Evolutionary conservation across 1,140 invertebrate species (phyloP).

Genomic region (Bombus confusus): DNA sequence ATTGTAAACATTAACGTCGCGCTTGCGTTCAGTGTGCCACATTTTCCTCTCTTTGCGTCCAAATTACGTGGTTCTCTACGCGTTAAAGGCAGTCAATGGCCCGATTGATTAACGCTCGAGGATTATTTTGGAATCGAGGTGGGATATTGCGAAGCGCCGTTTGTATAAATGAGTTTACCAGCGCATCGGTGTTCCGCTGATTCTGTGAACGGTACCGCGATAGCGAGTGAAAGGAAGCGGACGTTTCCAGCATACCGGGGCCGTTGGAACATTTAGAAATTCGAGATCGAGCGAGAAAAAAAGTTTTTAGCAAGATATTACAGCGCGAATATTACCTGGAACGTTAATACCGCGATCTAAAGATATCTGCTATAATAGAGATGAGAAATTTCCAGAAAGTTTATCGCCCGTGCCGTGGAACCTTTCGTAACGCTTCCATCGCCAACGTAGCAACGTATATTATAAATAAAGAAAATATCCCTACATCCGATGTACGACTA

Average conservation of each 20-base stretch:
- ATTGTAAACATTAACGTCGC: background rate
- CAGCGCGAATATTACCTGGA: background rate
- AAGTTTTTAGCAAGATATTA: background rate
- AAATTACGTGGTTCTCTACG: too few relatives aligned
- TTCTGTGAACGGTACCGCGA: background rate
- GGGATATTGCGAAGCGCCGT: background rate
- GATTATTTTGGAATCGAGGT: background rate
- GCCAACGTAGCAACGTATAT: background rate
- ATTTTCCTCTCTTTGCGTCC: background rate
- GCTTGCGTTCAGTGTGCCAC: too few relatives aligned
- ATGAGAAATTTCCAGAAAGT: background rate
- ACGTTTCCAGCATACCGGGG: background rate
- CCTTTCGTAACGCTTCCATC: background rate
- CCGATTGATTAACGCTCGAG: background rate
- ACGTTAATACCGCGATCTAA: background rate
- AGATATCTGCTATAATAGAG: background rate
- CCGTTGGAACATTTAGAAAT: background rate
- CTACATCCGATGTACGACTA: too few relatives aligned
- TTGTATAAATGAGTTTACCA: slow-evolving; percentile 2
- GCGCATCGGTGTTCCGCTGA: background rate
- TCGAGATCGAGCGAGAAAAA: background rate
- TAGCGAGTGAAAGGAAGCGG: slow-evolving; percentile 8
- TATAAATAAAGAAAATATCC: background rate
- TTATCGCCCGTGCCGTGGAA: background rate
- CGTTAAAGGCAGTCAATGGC: too few relatives aligned